These are phyloP conservation scores for Ceratothoa steindachneri DNA, from an alignment of 2,888 invertebrate species.

Conservation along the genomic window DNA sequence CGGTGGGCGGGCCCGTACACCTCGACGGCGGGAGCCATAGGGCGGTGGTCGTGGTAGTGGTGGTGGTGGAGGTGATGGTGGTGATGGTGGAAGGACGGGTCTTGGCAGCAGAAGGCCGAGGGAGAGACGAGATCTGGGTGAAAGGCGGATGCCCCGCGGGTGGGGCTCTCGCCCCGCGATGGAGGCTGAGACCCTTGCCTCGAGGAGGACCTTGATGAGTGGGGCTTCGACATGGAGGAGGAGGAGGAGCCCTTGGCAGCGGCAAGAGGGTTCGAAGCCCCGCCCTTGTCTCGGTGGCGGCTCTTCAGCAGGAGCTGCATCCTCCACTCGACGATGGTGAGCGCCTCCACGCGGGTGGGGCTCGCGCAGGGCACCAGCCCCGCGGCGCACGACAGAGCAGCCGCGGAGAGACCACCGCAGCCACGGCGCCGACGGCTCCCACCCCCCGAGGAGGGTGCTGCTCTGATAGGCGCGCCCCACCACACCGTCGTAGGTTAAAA, in stretches of 20 bases:
- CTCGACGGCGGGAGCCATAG: neutral
- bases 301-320: slow-evolving; percentile 46
- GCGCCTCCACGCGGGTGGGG: slow-evolving; percentile 35
- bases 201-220: slow-evolving; percentile 20
- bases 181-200: slow-evolving; percentile 22
- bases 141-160: slow-evolving; percentile 36
- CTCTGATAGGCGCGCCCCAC: neutral
- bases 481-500: too few species aligned
- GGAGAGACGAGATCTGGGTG: slow-evolving; percentile 42
- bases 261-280: slow-evolving; percentile 22
- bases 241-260: neutral
- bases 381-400: slow-evolving; percentile 6
- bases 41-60: slow-evolving; percentile 29
- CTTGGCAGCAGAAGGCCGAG: slow-evolving; percentile 23
- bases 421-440: neutral
- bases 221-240: neutral
- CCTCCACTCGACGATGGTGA: slow-evolving; percentile 44
- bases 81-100: slow-evolving; percentile 35
- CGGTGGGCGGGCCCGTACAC: slow-evolving; percentile 5
- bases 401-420: slow-evolving; percentile 11
- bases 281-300: slow-evolving; percentile 20
- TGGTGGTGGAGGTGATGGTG: slow-evolving; percentile 29
- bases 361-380: neutral
- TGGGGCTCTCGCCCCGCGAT: slow-evolving; percentile 29
- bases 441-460: neutral